Conservation (phyloP, 2,113 vertebrate genomes). For the Crotophaga sulcirostris region DNA sequence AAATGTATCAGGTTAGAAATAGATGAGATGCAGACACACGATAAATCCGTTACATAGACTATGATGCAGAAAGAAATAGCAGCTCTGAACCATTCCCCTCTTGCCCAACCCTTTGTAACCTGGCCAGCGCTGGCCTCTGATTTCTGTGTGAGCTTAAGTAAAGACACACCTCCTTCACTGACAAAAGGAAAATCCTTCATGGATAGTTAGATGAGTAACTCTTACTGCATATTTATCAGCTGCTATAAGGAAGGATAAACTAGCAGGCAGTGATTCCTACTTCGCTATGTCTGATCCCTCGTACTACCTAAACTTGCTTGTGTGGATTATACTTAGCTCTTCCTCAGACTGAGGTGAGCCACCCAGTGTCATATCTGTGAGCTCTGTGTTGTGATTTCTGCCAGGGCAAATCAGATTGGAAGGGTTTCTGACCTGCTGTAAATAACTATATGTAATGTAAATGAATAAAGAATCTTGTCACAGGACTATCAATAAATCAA, state of each 20-base stretch:
- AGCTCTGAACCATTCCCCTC: neutral
- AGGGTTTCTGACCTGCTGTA: neutral
- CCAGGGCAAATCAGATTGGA: neutral
- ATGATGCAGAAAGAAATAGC: neutral
- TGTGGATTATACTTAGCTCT: neutral
- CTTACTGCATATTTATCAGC: neutral
- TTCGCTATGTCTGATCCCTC: neutral
- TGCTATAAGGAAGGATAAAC: neutral
- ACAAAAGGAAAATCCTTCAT: neutral
- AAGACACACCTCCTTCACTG: neutral
- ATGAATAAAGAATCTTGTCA: neutral
- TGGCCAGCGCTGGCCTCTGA: neutral
- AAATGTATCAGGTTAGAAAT: neutral
- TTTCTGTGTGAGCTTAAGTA: neutral
- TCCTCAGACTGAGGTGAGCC: neutral
- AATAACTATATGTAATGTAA: neutral
- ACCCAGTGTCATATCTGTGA: neutral
- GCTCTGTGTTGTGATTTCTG: neutral
- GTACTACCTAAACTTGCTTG: neutral
- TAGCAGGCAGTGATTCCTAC: neutral
- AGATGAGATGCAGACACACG: accelerated
- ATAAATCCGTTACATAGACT: neutral
- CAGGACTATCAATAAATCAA: neutral
- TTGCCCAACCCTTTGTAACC: neutral
- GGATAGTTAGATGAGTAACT: accelerated